Evolutionary conservation across 2,888 invertebrate species (phyloP).

Genomic region (Cotesia congregata): DNA sequence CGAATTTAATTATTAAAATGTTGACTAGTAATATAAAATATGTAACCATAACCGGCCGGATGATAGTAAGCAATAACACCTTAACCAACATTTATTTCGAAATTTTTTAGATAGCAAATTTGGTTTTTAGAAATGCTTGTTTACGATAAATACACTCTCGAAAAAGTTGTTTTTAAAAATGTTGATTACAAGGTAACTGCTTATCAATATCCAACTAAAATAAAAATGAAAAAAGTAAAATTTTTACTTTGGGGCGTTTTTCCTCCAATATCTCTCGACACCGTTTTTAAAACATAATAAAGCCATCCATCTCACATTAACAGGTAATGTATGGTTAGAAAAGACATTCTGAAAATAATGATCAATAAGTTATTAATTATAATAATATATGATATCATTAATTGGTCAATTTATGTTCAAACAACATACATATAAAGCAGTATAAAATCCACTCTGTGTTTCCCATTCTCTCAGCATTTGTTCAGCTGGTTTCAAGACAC

Average conservation of each 20-base stretch:
- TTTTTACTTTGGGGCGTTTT: conserved; percentile 80
- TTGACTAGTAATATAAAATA: too few species aligned
- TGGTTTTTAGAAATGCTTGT: too few species aligned
- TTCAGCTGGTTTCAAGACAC: conserved; percentile 89
- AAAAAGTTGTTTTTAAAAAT: too few species aligned
- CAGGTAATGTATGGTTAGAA: conserved; percentile 82
- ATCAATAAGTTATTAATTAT: conserved; percentile 4
- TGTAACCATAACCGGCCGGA: too few species aligned
- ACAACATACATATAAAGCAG: conserved; percentile 80
- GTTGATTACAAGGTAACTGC: too few species aligned
- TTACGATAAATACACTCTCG: too few species aligned
- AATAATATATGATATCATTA: conserved; percentile 4
- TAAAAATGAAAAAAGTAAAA: conserved; percentile 18
- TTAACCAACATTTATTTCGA: conserved; percentile 12
- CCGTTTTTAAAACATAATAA: conserved; percentile 95
- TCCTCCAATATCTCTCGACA: conserved; percentile 92
- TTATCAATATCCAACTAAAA: too few species aligned
- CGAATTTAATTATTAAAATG: too few species aligned
- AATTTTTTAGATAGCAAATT: too few species aligned
- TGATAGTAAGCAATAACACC: too few species aligned
- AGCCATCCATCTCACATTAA: conserved; percentile 92
- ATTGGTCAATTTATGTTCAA: neutral
- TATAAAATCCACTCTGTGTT: conserved; percentile 89
- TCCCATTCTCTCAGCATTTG: conserved; percentile 91
- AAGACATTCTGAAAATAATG: conserved; percentile 77